phyloP scores from a whole-genome alignment of 2,113 vertebrate species.

The Vanacampus margaritifer region DNA sequence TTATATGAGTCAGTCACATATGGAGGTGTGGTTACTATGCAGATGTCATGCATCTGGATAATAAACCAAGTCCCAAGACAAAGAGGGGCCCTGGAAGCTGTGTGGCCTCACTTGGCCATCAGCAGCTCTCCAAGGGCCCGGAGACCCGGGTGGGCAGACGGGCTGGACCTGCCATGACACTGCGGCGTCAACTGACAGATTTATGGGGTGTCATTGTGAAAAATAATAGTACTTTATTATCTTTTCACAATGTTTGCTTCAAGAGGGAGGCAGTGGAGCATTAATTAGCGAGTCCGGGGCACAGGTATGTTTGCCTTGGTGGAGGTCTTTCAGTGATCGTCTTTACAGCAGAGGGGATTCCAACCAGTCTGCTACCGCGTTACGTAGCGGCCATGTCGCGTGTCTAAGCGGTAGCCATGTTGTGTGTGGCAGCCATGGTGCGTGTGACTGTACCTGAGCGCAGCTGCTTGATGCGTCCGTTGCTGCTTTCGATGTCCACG shows the following conservation, averaged over 20 bases:
- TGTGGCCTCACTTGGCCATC: slow-evolving; percentile 57
- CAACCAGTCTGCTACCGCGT: background rate
- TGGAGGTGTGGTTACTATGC: slow-evolving; percentile 73
- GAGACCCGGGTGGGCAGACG: background rate
- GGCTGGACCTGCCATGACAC: slow-evolving; percentile 35
- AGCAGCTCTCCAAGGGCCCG: slow-evolving; percentile 59
- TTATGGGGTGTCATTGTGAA: slow-evolving; percentile 49
- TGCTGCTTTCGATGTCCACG: slow-evolving; percentile 86
- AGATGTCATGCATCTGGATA: slow-evolving; percentile 71
- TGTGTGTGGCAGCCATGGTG: background rate
- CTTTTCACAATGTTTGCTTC: slow-evolving; percentile 58
- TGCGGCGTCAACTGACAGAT: slow-evolving; percentile 30
- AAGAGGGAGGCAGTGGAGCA: background rate
- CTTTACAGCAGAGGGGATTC: too few species aligned
- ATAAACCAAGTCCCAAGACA: slow-evolving; percentile 64
- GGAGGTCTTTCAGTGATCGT: background rate
- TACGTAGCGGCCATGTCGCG: background rate
- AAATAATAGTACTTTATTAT: slow-evolving; percentile 64
- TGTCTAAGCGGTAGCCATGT: background rate
- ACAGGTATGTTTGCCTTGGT: background rate
- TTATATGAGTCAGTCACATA: slow-evolving; percentile 61
- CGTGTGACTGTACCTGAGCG: slow-evolving; percentile 82
- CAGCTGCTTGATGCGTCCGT: slow-evolving; percentile 92
- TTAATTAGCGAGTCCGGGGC: background rate
- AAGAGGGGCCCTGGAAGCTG: slow-evolving; percentile 59